A percentile compares a stretch with the other conserved stretches of the same genome.
Conservation (phyloP, 2,113 vertebrate genomes). For the Accipiter cooperii region DNA sequence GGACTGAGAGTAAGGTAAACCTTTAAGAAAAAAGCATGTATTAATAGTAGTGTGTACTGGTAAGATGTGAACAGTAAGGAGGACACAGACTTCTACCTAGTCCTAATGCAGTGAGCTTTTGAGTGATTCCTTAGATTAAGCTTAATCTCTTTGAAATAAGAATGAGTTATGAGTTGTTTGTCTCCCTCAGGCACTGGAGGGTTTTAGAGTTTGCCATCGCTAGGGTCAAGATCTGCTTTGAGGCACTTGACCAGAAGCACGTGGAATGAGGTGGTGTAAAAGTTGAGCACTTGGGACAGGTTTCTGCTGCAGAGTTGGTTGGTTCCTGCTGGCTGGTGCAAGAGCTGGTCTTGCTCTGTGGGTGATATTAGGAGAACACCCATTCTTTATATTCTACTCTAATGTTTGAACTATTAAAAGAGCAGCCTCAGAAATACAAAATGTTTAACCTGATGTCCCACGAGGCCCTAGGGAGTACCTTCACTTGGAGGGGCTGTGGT, state of each 20-base stretch:
- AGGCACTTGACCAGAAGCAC: not conserved
- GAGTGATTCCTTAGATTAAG: not conserved
- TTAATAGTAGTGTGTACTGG: not conserved
- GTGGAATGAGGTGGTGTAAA: not conserved
- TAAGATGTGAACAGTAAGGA: not conserved
- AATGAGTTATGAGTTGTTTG: not conserved
- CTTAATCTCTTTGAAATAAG: not conserved
- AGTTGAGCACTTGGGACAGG: rapidly evolving
- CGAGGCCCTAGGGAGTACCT: rapidly evolving
- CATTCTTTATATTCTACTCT: rapidly evolving
- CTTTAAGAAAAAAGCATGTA: not conserved
- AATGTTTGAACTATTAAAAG: not conserved
- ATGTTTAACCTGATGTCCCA: rapidly evolving
- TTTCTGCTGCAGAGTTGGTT: rapidly evolving
- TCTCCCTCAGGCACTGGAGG: not conserved
- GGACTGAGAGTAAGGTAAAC: not conserved
- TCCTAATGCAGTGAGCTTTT: not conserved
- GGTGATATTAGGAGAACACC: not conserved
- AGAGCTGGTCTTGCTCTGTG: not conserved
- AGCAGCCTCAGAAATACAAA: no score
- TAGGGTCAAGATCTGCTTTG: not conserved
- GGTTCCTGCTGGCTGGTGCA: not conserved
- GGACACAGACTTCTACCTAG: rapidly evolving
- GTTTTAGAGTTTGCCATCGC: not conserved
- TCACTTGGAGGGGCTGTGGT: rapidly evolving